Base-by-base conservation (phyloP, 2,797 vertebrate species). In the Catharus ustulatus region DNA sequence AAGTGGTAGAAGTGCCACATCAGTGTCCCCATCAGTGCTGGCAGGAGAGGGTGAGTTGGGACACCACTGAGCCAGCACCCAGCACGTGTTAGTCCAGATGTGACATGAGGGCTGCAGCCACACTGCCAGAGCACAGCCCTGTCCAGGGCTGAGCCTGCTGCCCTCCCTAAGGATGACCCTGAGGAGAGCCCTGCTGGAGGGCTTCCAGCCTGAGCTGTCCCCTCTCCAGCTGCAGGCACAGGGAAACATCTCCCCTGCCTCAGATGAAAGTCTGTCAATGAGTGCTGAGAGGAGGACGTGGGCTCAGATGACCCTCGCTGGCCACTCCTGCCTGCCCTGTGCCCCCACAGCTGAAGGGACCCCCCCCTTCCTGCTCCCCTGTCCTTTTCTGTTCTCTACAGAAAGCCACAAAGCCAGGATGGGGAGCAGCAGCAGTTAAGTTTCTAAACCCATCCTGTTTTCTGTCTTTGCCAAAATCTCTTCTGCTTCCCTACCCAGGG, bases 401-500 rank as follows among this genome's bases (percentile, higher is more conserved):
- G 63, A 80, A 89, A 94, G 45, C 58, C 22, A 1, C 83, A 94
- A 58, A 81, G 40, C 30, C 1, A 1, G 62, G 73, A 89, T 0
- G 13, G n/a, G 78, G 81, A 87, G 43, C 48, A 57, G 51, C 48
- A 52, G 66, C 83, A 38, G 77, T 76, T 84, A 13, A 45, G 52
- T 90, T 92, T 87, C 84, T 89, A 71, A 87, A 63, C 48, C 71
- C 34, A 0, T 87, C n/a, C 68, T 40, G 46, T 84, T 91, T 94
- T 81, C 77, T 82, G 59, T 86, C 71, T 86, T 84, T 91, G 93
- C 88, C 86, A 94, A 95, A 94, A 62, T 76, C 74, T 90, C 85
- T 95, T 95, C 92, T 95, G 83, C 63, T 95, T 95, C 64, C 68
- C 86, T 87, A 18, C 46, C 46, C 89, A 54, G 51, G 40, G 32